Conservation (phyloP, 2,113 vertebrate genomes). For the Micronycteris hirsuta region DNA sequence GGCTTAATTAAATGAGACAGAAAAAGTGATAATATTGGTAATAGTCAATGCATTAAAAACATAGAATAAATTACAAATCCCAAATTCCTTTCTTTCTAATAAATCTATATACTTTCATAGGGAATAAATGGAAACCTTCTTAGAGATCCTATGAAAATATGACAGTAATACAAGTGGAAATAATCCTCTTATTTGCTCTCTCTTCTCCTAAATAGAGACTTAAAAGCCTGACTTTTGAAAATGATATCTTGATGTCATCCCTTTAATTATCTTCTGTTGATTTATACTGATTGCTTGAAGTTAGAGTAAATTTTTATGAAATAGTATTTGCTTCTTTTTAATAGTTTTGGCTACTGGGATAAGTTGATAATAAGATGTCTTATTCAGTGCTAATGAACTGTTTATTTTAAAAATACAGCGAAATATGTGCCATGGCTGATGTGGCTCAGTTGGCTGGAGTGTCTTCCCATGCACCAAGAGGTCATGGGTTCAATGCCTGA, state of each 20-base stretch:
- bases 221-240: neutral
- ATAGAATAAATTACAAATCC: neutral
- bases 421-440: neutral
- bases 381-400: neutral
- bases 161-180: neutral
- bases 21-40: neutral
- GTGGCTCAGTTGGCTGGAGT: no score
- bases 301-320: neutral
- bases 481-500: no score
- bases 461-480: no score
- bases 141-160: neutral
- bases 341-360: neutral
- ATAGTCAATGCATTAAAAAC: neutral
- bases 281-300: neutral
- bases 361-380: neutral
- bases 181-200: neutral
- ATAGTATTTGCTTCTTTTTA: neutral
- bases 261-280: neutral
- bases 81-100: neutral
- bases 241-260: neutral
- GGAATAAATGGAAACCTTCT: neutral
- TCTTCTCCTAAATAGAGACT: neutral
- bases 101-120: neutral
- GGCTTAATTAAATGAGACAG: neutral
- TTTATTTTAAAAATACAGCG: neutral